These are phyloP conservation scores for Entomyzon cyanotis DNA, from an alignment of 2,113 vertebrate genomes.

Conservation along the genomic window DNA sequence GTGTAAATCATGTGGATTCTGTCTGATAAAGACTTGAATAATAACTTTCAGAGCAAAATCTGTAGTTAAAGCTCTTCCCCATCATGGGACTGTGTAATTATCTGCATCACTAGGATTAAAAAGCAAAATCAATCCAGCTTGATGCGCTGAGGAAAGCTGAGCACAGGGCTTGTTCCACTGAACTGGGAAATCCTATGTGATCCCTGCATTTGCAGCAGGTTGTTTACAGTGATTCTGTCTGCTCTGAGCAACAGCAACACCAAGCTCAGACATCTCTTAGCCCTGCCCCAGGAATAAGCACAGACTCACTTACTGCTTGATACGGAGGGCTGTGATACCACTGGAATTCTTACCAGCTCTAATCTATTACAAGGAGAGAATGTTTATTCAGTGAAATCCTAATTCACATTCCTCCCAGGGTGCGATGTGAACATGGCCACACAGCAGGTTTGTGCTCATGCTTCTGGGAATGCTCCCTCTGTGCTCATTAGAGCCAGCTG, in stretches of 20 bases:
- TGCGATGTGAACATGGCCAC: neutral
- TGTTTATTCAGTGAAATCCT: neutral
- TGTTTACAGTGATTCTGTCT: neutral
- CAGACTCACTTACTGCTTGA: neutral
- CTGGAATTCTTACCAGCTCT: neutral
- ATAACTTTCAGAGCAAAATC: neutral
- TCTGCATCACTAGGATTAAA: neutral
- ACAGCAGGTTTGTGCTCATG: neutral
- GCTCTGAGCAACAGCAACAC: neutral
- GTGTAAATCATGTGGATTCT: neutral
- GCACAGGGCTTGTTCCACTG: neutral
- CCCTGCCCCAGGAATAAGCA: neutral
- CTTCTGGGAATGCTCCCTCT: neutral
- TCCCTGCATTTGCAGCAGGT: neutral
- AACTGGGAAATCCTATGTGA: neutral
- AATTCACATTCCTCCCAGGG: neutral
- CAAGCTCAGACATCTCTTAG: fast-evolving
- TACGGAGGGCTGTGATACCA: neutral
- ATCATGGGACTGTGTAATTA: neutral
- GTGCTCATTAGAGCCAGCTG: neutral
- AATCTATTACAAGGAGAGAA: neutral
- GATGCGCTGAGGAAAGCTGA: neutral
- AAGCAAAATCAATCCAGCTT: neutral
- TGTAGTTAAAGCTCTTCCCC: neutral
- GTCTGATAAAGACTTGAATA: neutral